These are phyloP conservation scores for Pocota personata DNA, from an alignment of 2,888 invertebrate species.

Conservation along the genomic window DNA sequence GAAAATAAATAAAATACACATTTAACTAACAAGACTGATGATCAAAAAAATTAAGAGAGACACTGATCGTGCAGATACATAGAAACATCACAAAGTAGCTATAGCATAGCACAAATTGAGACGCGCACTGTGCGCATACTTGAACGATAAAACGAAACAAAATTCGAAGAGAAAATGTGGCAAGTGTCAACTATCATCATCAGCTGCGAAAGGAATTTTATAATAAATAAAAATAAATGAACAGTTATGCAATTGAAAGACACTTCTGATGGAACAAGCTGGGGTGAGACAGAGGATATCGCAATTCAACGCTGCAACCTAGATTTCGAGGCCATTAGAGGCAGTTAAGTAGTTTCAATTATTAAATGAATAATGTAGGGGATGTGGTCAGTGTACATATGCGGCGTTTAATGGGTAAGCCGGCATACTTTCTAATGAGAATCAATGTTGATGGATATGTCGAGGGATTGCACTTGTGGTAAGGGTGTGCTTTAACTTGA, in stretches of 20 bases:
- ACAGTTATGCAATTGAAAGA: conserved; percentile 35
- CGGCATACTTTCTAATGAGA: not conserved
- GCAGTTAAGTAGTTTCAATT: conserved; percentile 43
- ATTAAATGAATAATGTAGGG: conserved; percentile 25
- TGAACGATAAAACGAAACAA: not conserved
- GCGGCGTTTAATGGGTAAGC: not conserved
- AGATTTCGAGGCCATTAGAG: conserved; percentile 16
- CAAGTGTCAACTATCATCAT: conserved; percentile 36
- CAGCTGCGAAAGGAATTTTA: conserved; percentile 35
- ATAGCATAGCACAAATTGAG: not conserved
- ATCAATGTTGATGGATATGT: not conserved
- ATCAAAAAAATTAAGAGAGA: not conserved
- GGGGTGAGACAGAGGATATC: conserved; percentile 7
- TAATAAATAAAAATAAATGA: conserved; percentile 37
- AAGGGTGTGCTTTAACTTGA: too few relatives aligned
- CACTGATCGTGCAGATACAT: not conserved
- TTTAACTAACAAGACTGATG: not conserved
- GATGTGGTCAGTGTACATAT: not conserved
- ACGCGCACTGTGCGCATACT: not conserved
- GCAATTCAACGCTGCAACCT: conserved; percentile 37
- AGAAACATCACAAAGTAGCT: not conserved
- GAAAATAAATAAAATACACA: conserved; percentile 21
- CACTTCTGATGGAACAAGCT: not conserved
- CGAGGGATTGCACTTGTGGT: not conserved
- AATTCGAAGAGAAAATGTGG: conserved; percentile 12